Conservation (phyloP, 92 coral and sea anemone genomes). For the Epizoanthus rinbou region DNA sequence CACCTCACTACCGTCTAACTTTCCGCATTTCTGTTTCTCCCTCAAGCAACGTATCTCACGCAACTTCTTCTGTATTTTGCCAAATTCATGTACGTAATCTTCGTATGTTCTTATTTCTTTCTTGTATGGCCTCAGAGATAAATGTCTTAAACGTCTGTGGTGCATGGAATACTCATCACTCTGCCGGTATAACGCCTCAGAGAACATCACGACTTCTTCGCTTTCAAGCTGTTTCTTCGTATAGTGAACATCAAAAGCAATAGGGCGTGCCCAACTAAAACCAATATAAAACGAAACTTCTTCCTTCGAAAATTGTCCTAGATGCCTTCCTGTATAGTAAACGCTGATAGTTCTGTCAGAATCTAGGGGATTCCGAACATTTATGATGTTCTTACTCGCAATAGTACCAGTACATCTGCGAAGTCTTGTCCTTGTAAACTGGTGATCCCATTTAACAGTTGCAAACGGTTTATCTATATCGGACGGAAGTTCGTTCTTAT, state of each 20-base stretch:
- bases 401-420: neutral
- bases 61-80: neutral
- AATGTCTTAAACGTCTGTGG: neutral
- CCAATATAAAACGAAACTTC: slow-evolving; percentile 42
- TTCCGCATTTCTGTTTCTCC: neutral
- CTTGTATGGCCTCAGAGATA: neutral
- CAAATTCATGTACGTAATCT: neutral
- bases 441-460: neutral
- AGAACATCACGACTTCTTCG: neutral
- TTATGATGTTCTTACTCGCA: neutral
- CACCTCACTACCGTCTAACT: slow-evolving; percentile 40
- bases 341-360: slow-evolving; percentile 5
- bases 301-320: slow-evolving; percentile 45
- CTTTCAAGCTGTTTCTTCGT: neutral
- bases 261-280: slow-evolving; percentile 34
- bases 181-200: neutral
- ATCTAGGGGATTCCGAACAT: neutral
- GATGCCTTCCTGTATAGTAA: slow-evolving; percentile 30
- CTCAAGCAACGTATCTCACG: neutral
- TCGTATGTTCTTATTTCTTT: slow-evolving; percentile 2
- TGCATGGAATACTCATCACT: no score
- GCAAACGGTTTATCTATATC: neutral
- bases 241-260: slow-evolving; percentile 31
- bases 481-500: neutral
- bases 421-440: neutral